Base-by-base conservation (phyloP, 2,888 invertebrate species). In the Agelastica alni region DNA sequence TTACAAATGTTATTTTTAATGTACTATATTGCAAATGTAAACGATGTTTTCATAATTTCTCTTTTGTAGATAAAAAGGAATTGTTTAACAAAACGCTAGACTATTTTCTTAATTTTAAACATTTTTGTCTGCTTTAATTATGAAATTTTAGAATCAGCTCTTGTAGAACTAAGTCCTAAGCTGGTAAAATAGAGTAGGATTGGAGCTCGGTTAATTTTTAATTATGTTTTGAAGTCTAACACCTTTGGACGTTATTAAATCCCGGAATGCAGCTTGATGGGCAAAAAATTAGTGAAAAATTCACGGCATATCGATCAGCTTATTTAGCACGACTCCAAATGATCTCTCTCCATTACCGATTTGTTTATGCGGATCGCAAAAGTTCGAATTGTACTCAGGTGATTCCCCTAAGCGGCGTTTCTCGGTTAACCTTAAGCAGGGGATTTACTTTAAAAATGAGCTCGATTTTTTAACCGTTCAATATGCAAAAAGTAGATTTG, bases 251-350 rank as follows among this genome's bases (percentile, higher is more conserved):
- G 32, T 17, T 30, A 32, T 18, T 41, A 42, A 42, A 34, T 18
- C 26, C 13, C 22, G 12, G 49, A 42, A 30, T 20, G 43, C 7
- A 13, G 20, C n/a, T 17, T 36, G 36, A 51, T 43, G 28, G 43
- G 36, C 32, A 34, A 51, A 36, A 51, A 34, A 34, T 34, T 5
- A 34, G 14, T 34, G 7, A 14, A 14, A n/a, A 51, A 17, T 42
- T 17, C 18, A 16, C 6, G 5, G 20, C 12, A 22, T 41, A 31
- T 49, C 7, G 22, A 49, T 34, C 34, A 17, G 34, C 16, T 34
- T 14, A 14, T 9, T 2, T 2, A 7, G 16, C 6, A 34, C 16
- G 34, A 34, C 14, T 34, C 7, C 14, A 34, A 34, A 34, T 34
- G 13, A 14, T 14, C 7, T 34, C n/a, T n/a, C n/a, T n/a, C n/a